Percentiles rank a stretch among this genome's conserved stretches.
phyloP scores from a whole-genome alignment of 2,797 vertebrate species.

The Melopsittacus undulatus region DNA sequence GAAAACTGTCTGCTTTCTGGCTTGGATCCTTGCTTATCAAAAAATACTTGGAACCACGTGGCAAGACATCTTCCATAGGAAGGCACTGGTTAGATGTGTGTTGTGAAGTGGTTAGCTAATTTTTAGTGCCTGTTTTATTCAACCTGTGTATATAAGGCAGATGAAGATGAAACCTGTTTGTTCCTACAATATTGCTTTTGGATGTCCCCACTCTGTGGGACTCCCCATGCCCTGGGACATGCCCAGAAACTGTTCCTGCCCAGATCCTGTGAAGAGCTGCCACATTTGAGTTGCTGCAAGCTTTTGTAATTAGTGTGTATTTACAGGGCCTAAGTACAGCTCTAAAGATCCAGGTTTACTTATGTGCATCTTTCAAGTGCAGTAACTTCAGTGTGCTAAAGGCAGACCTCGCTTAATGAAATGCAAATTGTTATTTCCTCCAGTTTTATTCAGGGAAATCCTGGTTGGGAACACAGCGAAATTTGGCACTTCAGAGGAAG shows the following conservation, averaged over 20 bases:
- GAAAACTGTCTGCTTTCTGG: constrained; percentile 21
- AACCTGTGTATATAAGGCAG: neutral
- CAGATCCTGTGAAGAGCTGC: neutral
- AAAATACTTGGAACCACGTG: neutral
- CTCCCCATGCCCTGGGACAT: fast-evolving
- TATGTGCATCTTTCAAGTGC: neutral
- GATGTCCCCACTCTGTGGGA: neutral
- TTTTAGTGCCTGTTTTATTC: neutral
- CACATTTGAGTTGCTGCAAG: constrained; percentile 34
- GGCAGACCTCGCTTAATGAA: neutral
- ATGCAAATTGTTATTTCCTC: neutral
- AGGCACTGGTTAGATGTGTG: neutral
- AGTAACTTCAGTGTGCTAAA: neutral
- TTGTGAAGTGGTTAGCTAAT: neutral
- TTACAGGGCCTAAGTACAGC: constrained; percentile 4
- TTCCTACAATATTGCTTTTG: neutral
- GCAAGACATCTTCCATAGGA: neutral
- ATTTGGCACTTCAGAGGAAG: neutral
- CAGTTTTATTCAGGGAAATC: neutral
- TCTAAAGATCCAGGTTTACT: neutral
- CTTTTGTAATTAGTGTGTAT: constrained; percentile 33
- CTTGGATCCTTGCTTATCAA: constrained; percentile 24
- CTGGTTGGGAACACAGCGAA: neutral
- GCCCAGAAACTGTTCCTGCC: neutral
- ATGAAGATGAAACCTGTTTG: neutral